Base-by-base conservation (phyloP, 1,140 invertebrate species). In the Gryllus bimaculatus region DNA sequence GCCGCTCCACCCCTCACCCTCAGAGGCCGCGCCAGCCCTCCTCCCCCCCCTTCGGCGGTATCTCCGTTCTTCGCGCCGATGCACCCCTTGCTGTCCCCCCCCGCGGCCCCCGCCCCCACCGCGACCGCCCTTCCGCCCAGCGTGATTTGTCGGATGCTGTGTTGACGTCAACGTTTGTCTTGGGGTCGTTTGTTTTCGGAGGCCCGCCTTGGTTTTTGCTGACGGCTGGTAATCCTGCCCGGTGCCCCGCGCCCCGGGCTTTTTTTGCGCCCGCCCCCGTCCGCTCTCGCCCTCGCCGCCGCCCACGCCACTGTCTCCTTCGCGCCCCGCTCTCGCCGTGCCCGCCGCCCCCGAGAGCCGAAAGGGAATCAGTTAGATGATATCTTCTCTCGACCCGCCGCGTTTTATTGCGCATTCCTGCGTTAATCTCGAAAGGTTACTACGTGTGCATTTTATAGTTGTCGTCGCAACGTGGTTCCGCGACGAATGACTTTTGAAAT, bases 111-210 rank as follows among this genome's bases (percentile, higher is more conserved):
- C 26, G 26, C 26, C 26, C 26, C 26, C 26, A 39, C 26, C 26
- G 26, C 26, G 26, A 66, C 18, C 54, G 54, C 18, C 54, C 18
- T 66, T 66, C 54, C 54, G 54, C 54, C 54, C 54, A 10, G 54
- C 54, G 54, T 66, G 54, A 66, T 66, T 66, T 1, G 54, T 66
- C 54, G 54, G 54, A 66, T 66, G 54, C 54, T 66, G 54, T 66
- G 54, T 66, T 66, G 54, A 66, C 54, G 54, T 66, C 54, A 66
- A 66, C 54, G 54, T 66, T 66, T 66, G 54, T 66, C 54, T 66
- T 66, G 54, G 54, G 54, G 54, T 66, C 54, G 54, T 66, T 66
- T 66, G 54, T 66, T 66, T 66, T 66, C 54, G 54, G 54, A 66
- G 54, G 54, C 10, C 54, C 18, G 54, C 54, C 54, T 66, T 66